phyloP scores from a whole-genome alignment of 1,140 invertebrate species.

The Drosophila sechellia region DNA sequence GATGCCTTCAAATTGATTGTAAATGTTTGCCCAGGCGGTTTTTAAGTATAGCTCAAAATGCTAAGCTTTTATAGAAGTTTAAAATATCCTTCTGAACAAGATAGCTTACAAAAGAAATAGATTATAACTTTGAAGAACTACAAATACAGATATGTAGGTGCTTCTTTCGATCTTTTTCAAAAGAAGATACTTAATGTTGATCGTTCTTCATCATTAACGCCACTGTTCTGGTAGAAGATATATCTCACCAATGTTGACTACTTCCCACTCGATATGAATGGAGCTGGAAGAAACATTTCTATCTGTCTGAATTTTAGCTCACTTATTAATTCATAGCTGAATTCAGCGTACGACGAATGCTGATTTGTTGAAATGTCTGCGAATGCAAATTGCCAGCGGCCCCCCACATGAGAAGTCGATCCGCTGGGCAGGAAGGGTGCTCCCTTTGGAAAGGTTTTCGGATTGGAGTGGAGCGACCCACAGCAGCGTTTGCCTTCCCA shows the following conservation, averaged over 20 bases:
- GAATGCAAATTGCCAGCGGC: conserved; percentile 65
- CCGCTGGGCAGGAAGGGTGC: neutral
- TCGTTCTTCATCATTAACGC: no score
- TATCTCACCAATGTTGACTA: neutral
- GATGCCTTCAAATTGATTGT: conserved; percentile 67
- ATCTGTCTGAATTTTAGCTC: conserved; percentile 2
- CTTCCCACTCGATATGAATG: conserved; percentile 1
- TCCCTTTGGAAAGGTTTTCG: neutral
- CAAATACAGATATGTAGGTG: no score
- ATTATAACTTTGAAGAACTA: no score
- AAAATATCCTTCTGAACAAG: no score
- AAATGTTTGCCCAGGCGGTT: conserved; percentile 61
- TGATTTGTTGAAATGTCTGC: conserved; percentile 58
- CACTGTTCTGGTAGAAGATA: no score
- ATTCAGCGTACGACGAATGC: conserved; percentile 21
- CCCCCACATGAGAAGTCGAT: conserved; percentile 29
- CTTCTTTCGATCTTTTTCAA: no score
- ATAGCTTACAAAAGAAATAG: no score
- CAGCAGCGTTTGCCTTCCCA: conserved; percentile 64
- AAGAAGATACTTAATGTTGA: no score
- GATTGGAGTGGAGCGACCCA: conserved; percentile 50
- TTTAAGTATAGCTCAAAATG: conserved; percentile 3
- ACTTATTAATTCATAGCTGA: conserved; percentile 69
- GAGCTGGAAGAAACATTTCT: conserved; percentile 19
- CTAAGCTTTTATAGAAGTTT: neutral